A percentile compares a stretch with the other conserved stretches of the same genome.
Evolutionary conservation across 2,113 vertebrate species (phyloP).

Genomic region (Nibea albiflora): DNA sequence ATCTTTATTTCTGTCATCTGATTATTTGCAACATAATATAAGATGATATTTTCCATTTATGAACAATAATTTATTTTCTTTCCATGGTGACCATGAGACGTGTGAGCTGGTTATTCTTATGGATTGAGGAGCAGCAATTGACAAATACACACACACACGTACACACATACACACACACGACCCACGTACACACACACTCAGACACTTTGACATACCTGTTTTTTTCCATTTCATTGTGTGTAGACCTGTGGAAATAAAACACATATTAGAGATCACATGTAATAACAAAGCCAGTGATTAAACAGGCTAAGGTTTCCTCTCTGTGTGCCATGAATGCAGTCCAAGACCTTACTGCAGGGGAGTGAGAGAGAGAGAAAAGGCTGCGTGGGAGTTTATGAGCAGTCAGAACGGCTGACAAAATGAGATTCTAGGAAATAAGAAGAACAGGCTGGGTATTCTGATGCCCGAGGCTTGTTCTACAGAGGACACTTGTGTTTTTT

Average conservation of each 20-base stretch:
- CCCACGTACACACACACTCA: slow-evolving; percentile 3
- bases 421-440: slow-evolving; percentile 40
- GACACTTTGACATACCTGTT: slow-evolving; percentile 88
- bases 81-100: background rate
- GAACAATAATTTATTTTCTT: slow-evolving; percentile 1
- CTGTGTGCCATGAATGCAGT: slow-evolving; percentile 30
- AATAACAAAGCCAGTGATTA: slow-evolving; percentile 32
- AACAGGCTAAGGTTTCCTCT: slow-evolving; percentile 28
- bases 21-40: background rate
- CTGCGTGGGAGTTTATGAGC: slow-evolving; percentile 64
- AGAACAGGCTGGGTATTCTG: slow-evolving; percentile 31
- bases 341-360: slow-evolving; percentile 48
- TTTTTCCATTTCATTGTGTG: slow-evolving; percentile 99
- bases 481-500: slow-evolving; percentile 33
- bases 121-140: slow-evolving; percentile 4
- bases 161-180: background rate
- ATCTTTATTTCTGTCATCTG: no score
- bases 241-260: slow-evolving; percentile 88
- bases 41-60: background rate
- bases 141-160: background rate
- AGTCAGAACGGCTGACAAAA: slow-evolving; percentile 39
- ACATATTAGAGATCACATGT: slow-evolving; percentile 50
- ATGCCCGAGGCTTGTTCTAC: slow-evolving; percentile 16
- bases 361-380: slow-evolving; percentile 31
- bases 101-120: background rate